These are phyloP conservation scores for Taphrorychus bicolor DNA, from an alignment of 2,888 invertebrate species.

Conservation along the genomic window DNA sequence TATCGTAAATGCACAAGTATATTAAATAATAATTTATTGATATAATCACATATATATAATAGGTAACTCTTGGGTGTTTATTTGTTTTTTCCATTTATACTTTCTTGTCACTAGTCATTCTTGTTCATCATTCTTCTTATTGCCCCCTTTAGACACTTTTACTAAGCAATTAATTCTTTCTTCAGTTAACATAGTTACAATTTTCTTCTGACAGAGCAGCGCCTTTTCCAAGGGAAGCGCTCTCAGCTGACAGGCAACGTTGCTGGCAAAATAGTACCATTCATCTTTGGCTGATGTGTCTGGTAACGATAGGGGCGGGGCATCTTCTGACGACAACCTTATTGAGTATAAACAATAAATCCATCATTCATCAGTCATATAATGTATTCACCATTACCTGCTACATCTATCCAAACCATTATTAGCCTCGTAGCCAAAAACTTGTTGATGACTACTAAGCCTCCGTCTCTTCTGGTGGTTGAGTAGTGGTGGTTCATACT, in stretches of 20 bases:
- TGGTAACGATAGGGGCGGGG: neutral
- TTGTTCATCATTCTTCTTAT: too few relatives aligned
- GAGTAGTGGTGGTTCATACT: neutral
- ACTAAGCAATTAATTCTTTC: conserved; percentile 18
- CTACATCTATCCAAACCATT: neutral
- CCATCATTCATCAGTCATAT: too few relatives aligned
- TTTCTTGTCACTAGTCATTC: too few relatives aligned
- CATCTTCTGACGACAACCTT: too few relatives aligned
- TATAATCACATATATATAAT: too few relatives aligned
- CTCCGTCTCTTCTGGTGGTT: conserved; percentile 1
- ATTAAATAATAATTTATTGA: too few relatives aligned
- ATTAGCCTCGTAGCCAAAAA: neutral
- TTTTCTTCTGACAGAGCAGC: conserved; percentile 35
- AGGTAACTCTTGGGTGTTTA: too few relatives aligned
- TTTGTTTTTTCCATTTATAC: too few relatives aligned
- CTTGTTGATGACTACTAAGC: neutral
- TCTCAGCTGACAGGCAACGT: conserved; percentile 32
- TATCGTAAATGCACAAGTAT: too few relatives aligned
- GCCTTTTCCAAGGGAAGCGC: conserved; percentile 31
- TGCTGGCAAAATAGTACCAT: conserved; percentile 32
- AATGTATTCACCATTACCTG: too few relatives aligned
- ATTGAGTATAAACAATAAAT: too few relatives aligned
- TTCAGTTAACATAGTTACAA: conserved; percentile 37
- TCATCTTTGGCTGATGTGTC: conserved; percentile 17
- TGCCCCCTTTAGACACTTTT: neutral